Base-by-base conservation (phyloP, 2,797 vertebrate genomes). In the Leptatherina wallacei region DNA sequence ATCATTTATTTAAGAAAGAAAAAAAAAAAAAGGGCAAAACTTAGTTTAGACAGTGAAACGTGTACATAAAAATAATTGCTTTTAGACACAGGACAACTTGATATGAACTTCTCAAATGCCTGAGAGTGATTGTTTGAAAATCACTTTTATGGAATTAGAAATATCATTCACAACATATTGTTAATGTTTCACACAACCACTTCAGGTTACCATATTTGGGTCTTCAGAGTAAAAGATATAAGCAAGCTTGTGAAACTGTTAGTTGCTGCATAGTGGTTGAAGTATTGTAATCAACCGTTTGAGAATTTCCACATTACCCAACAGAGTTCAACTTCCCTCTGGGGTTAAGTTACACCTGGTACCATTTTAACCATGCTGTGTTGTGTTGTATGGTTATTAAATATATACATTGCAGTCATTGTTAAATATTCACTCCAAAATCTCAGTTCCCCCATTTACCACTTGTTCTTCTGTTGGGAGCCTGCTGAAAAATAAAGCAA, bases 261-360 rank as follows among this genome's bases (percentile, higher is more conserved):
- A 89, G 90, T 88, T 90, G 75, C 77, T 74, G 59, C 76, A 90
- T 47, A 47, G 29, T 69, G 63, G 75, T 67, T 8, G 0, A 1
- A 60, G 14, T 78, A 70, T 62, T 69, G 89, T 62, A 86, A 86
- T 38, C 0, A 0, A 30, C 61, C 12, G 1, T 61, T 91, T 83
- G 84, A 80, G 84, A 88, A 92, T 91, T 72, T 24, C 78, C 8
- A 59, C 32, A 38, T 92, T 90, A 75, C 89, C 71, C 65, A 91
- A 92, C 61, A 71, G 35, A 82, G 67, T 58, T 36, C 40, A 69
- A 71, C 75, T 91, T 92, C 88, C 85, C 65, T 24, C 54, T 75
- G 61, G 33, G 57, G 81, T 83, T 73, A 81, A 69, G 42, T 73
- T 74, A 49, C 36, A 86, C 73, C 71, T 40, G n/a, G 33, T 60